phyloP scores from a whole-genome alignment of 2,797 vertebrate genomes.

The Astyanax mexicanus region DNA sequence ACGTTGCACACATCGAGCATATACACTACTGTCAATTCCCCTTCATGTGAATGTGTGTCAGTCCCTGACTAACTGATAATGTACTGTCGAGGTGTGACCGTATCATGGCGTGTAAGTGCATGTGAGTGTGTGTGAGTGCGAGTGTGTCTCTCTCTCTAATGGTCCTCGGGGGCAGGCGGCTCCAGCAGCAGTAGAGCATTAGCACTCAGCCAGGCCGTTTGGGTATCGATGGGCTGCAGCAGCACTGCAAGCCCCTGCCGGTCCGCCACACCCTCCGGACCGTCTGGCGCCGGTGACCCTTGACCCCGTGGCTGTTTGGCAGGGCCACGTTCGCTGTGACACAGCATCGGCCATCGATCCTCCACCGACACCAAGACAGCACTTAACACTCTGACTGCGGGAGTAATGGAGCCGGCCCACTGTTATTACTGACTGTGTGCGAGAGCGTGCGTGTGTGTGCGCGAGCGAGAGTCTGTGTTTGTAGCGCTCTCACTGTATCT shows the following conservation, averaged over 20 bases:
- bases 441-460: constrained; percentile 55
- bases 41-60: not conserved
- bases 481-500: constrained; percentile 64
- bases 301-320: constrained; percentile 88
- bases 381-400: constrained; percentile 84
- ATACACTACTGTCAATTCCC: constrained; percentile 6
- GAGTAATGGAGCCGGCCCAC: constrained; percentile 83
- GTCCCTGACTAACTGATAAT: constrained; percentile 39
- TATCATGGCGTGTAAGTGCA: constrained; percentile 21
- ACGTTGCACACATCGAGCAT: not conserved
- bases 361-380: constrained; percentile 82
- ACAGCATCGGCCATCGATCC: constrained; percentile 80
- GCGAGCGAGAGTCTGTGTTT: constrained; percentile 48
- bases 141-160: constrained; percentile 79
- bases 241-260: constrained; percentile 84
- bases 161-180: constrained; percentile 91
- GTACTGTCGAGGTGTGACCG: constrained; percentile 35
- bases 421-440: constrained; percentile 76
- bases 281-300: constrained; percentile 79
- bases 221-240: constrained; percentile 90
- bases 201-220: constrained; percentile 88
- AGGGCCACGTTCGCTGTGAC: constrained; percentile 58
- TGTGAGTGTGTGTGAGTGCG: constrained; percentile 44
- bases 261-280: constrained; percentile 62
- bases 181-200: constrained; percentile 95